These are phyloP conservation scores for Dolichotis patagonum DNA, from an alignment of 2,113 vertebrate species.

Conservation along the genomic window DNA sequence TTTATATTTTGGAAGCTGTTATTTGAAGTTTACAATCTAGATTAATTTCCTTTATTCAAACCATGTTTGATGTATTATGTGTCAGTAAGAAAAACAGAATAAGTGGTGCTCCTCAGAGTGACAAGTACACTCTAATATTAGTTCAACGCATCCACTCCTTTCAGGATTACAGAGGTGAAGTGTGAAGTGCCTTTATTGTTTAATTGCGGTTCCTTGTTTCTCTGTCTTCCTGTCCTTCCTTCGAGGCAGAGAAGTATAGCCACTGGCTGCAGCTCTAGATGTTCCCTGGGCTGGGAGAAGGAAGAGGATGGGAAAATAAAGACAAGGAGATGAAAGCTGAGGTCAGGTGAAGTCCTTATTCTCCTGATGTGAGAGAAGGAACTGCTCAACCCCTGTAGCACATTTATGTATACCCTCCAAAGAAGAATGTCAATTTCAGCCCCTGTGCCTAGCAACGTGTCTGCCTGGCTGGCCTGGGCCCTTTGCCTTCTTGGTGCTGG, in stretches of 20 bases:
- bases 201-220: background rate
- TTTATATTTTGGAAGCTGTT: constrained; percentile 21
- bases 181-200: background rate
- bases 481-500: too few species aligned
- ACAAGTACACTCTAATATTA: background rate
- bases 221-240: background rate
- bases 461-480: too few species aligned
- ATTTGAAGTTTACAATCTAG: constrained; percentile 26
- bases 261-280: too few species aligned
- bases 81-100: background rate
- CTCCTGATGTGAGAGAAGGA: too few species aligned
- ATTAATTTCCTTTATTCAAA: constrained; percentile 19
- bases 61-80: background rate
- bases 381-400: too few species aligned
- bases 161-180: background rate
- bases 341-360: too few species aligned
- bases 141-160: background rate
- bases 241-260: background rate
- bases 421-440: too few species aligned
- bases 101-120: background rate
- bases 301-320: too few species aligned
- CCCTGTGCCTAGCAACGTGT: too few species aligned
- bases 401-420: too few species aligned
- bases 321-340: too few species aligned
- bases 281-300: too few species aligned